Conservation (phyloP, 2,888 invertebrate species). For the Troglohyphantes excavatus region DNA sequence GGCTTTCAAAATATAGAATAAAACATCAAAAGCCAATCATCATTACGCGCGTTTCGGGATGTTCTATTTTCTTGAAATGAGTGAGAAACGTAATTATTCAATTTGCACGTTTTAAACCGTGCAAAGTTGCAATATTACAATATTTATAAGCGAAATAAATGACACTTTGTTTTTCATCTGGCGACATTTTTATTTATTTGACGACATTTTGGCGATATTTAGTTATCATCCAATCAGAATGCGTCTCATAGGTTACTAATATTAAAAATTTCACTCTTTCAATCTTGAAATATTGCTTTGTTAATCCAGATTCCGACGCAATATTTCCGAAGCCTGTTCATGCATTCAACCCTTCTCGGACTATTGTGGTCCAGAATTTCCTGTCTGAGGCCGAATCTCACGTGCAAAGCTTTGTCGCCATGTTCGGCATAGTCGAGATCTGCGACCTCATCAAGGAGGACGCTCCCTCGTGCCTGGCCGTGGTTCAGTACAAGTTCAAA, state of each 20-base stretch:
- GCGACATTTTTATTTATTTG: no score
- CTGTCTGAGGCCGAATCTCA: constrained; percentile 62
- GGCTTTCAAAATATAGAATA: no score
- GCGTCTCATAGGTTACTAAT: not conserved
- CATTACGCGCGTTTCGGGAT: no score
- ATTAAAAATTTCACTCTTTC: not conserved
- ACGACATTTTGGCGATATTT: no score
- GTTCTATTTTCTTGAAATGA: no score
- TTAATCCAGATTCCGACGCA: not conserved
- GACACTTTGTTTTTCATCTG: no score
- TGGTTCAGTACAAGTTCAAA: constrained; percentile 54
- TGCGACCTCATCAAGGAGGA: constrained; percentile 67
- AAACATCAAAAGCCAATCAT: no score
- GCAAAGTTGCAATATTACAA: not conserved
- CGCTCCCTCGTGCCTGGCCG: constrained; percentile 50
- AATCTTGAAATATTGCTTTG: not conserved
- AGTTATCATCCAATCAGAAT: no score
- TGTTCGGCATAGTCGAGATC: constrained; percentile 61
- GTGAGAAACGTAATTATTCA: no score
- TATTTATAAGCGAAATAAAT: not conserved
- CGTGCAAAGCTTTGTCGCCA: constrained; percentile 54
- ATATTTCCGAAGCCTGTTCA: not conserved
- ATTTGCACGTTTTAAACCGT: no score
- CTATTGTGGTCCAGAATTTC: constrained; percentile 66
- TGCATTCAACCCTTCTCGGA: constrained; percentile 63